Base-by-base conservation (phyloP, 2,113 vertebrate species). In the Aegotheles bennettii region DNA sequence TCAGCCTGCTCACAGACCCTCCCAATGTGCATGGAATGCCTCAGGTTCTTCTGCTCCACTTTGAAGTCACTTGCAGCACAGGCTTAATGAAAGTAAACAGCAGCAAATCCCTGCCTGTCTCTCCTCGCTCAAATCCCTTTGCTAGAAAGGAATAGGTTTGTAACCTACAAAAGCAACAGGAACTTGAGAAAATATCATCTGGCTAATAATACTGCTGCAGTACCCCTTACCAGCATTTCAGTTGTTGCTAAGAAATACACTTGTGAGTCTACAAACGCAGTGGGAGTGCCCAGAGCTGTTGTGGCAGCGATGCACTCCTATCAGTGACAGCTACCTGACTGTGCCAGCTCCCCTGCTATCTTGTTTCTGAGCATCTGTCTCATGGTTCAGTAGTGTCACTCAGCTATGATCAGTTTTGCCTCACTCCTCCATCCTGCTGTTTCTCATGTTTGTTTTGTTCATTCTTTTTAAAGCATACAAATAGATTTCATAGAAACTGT, bases 241-340 rank as follows among this genome's bases (percentile, higher is more conserved):
- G 7, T 23, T 45, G 40, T 5, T 83, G 59, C 42, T 42, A 29
- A 73, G 50, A 64, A 78, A 40, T 6, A 31, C 2, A 26, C 42
- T 1, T 36, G 28, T 57, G 51, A 82, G 69, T 12, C 65, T 31
- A 1, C 1, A 10, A 57, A 63, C 9, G 23, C 6, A 21, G 4
- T 0, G 51, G 35, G 51, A 59, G 9, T 25, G n/a, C 4, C 53
- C n/a, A 11, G 20, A 67, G 25, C 42, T 11, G 7, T 8, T 53
- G n/a, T 13, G 36, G 59, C 3, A 79, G 48, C 23, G 13, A 40
- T 3, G 1, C 0, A 0, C 57, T 60, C 24, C 40, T 36, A 2
- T 13, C n/a, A n/a, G 13, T 24, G 38, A 57, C 50, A 61, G 38
- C 18, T 23, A 23, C 33, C 11, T 56, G 18, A 48, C 71, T 4